Percentiles rank a stretch among this genome's conserved stretches.
These are phyloP conservation scores for Trypoxylus dichotomus DNA, from an alignment of 1,140 invertebrate species.

Conservation along the genomic window DNA sequence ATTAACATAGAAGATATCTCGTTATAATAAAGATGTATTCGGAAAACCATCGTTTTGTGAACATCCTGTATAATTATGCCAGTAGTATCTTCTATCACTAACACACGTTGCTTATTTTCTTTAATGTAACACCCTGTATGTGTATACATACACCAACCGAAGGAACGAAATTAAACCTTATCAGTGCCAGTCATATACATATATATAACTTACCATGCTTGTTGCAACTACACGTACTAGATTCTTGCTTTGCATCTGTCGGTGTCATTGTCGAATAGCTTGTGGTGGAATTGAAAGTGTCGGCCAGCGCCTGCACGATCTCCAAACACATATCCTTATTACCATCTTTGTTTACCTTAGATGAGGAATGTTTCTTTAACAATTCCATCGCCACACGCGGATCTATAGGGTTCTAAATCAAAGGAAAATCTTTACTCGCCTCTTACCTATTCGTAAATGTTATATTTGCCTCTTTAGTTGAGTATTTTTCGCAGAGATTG, in stretches of 20 bases:
- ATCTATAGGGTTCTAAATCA: slow-evolving; percentile 26
- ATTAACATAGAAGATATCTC: too few relatives aligned
- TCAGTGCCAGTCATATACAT: too few relatives aligned
- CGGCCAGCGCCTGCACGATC: slow-evolving; percentile 41
- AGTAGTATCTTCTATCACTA: too few relatives aligned
- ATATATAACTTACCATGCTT: slow-evolving; percentile 3
- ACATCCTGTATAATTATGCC: too few relatives aligned
- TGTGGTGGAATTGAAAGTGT: slow-evolving; percentile 36
- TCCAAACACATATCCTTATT: slow-evolving; percentile 41
- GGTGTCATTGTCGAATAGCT: slow-evolving; percentile 31
- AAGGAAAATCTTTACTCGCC: neutral
- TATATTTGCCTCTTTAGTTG: slow-evolving; percentile 11
- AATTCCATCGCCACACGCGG: slow-evolving; percentile 38
- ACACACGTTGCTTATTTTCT: too few relatives aligned
- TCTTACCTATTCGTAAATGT: neutral
- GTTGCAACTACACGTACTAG: slow-evolving; percentile 27
- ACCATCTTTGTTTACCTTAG: slow-evolving; percentile 16
- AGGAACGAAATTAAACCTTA: too few relatives aligned
- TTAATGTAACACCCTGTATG: too few relatives aligned
- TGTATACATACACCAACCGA: too few relatives aligned
- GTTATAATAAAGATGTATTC: too few relatives aligned
- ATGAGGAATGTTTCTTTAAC: slow-evolving; percentile 38
- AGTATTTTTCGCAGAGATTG: slow-evolving; percentile 36
- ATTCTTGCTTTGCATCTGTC: slow-evolving; percentile 25
- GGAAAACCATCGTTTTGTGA: too few relatives aligned